phyloP scores from a whole-genome alignment of 2,888 invertebrate genomes.

The Ennomos quercinarius region DNA sequence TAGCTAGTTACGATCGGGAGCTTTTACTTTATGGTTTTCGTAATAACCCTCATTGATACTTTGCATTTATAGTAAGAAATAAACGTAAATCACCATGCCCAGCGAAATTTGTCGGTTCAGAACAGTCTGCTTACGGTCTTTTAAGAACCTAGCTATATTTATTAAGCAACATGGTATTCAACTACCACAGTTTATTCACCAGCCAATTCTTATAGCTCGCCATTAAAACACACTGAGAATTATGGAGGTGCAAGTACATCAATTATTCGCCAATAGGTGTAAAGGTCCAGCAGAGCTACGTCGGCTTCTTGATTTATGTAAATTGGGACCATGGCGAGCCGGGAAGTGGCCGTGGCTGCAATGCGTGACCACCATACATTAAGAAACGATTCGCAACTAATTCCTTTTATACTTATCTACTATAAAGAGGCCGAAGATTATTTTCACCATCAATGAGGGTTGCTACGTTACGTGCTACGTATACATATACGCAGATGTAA shows the following conservation, averaged over 20 bases:
- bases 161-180: not conserved
- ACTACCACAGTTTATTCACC: slow-evolving; percentile 2
- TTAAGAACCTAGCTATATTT: not conserved
- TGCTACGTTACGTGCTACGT: slow-evolving; percentile 18
- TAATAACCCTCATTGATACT: no score
- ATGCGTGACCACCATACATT: slow-evolving; percentile 50
- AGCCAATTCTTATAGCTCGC: not conserved
- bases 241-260: slow-evolving; percentile 38
- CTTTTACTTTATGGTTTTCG: slow-evolving; percentile 2
- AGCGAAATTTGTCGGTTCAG: no score
- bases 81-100: no score
- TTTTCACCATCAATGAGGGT: slow-evolving; percentile 32
- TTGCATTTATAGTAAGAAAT: no score
- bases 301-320: slow-evolving; percentile 67
- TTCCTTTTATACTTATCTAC: slow-evolving; percentile 32
- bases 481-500: slow-evolving; percentile 9
- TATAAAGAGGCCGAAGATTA: slow-evolving; percentile 25
- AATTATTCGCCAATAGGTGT: slow-evolving; percentile 57
- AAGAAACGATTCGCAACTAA: slow-evolving; percentile 34
- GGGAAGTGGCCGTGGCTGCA: slow-evolving; percentile 43
- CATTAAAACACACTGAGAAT: slow-evolving; percentile 28
- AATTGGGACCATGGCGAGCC: slow-evolving; percentile 58
- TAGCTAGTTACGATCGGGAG: slow-evolving; percentile 5
- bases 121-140: not conserved
- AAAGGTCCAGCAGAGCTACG: slow-evolving; percentile 50